Percentiles rank a stretch among this genome's conserved stretches.
Evolutionary conservation across 2,113 vertebrate genomes (phyloP).

Genomic region (Carlito syrichta): DNA sequence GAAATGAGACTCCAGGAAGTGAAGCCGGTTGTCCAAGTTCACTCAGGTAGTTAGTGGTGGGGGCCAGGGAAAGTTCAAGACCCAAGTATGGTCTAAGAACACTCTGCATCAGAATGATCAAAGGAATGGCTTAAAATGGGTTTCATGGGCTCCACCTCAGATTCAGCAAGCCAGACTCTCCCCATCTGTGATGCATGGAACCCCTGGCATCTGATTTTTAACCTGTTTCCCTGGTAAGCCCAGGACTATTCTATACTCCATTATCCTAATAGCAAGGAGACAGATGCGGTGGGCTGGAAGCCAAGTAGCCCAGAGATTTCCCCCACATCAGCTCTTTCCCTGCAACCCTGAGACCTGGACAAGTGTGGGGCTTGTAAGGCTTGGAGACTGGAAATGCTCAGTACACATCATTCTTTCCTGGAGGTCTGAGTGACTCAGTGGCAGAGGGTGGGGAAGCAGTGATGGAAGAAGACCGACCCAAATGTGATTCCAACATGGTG

Average conservation of each 20-base stretch:
- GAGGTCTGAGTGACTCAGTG: not conserved
- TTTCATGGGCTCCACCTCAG: not conserved
- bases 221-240: not conserved
- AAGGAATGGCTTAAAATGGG: not conserved
- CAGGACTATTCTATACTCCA: not conserved
- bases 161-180: not conserved
- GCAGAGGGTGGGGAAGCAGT: not conserved
- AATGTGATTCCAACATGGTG: not conserved
- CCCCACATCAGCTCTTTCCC: not conserved
- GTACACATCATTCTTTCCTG: not conserved
- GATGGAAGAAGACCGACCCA: not conserved
- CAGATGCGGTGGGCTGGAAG: accelerated
- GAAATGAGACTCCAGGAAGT: not conserved
- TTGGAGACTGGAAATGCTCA: not conserved
- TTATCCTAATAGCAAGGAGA: not conserved
- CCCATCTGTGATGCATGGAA: accelerated
- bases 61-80: not conserved
- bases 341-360: not conserved
- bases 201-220: not conserved
- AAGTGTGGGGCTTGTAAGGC: not conserved
- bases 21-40: not conserved
- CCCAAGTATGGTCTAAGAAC: not conserved
- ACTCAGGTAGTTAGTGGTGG: not conserved
- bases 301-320: not conserved
- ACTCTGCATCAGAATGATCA: not conserved